phyloP scores from a whole-genome alignment of 2,113 vertebrate species.

The Scophthalmus maximus region DNA sequence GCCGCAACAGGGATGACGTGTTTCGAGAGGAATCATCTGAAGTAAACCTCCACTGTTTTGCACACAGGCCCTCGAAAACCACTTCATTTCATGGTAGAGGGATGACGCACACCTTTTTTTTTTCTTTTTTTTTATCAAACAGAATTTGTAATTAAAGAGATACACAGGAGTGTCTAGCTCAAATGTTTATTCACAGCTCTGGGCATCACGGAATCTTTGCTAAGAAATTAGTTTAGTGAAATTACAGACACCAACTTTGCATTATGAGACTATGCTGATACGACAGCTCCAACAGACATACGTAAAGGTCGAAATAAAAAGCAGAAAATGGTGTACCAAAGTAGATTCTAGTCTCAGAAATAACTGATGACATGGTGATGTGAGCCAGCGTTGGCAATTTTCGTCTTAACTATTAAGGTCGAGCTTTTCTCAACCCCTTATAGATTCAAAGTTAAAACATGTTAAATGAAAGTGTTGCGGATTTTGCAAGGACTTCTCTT shows the following conservation, averaged over 20 bases:
- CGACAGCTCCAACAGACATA: not conserved
- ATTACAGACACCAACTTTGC: conserved; percentile 27
- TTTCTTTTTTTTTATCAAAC: conserved; percentile 60
- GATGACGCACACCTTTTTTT: conserved; percentile 40
- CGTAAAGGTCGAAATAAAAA: conserved; percentile 9
- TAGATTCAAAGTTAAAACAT: too few species aligned
- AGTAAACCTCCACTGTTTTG: conserved; percentile 49
- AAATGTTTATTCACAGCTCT: conserved; percentile 48
- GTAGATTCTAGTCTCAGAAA: too few species aligned
- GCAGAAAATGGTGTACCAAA: not conserved
- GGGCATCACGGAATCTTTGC: conserved; percentile 42
- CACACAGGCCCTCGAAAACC: conserved; percentile 32
- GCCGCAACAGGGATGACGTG: conserved; percentile 36
- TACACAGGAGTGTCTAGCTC: conserved; percentile 42
- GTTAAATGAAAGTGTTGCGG: too few species aligned
- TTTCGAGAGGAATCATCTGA: conserved; percentile 41
- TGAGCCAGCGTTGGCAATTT: too few species aligned
- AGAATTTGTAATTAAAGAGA: conserved; percentile 54
- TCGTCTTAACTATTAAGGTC: not conserved
- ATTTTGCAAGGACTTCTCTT: too few species aligned
- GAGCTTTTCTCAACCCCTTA: too few species aligned
- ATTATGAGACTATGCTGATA: conserved; percentile 27
- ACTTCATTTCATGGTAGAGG: conserved; percentile 62
- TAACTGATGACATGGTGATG: too few species aligned
- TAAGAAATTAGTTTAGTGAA: conserved; percentile 39